These are phyloP conservation scores for Alces alces DNA, from an alignment of 2,113 vertebrate species.

Conservation along the genomic window DNA sequence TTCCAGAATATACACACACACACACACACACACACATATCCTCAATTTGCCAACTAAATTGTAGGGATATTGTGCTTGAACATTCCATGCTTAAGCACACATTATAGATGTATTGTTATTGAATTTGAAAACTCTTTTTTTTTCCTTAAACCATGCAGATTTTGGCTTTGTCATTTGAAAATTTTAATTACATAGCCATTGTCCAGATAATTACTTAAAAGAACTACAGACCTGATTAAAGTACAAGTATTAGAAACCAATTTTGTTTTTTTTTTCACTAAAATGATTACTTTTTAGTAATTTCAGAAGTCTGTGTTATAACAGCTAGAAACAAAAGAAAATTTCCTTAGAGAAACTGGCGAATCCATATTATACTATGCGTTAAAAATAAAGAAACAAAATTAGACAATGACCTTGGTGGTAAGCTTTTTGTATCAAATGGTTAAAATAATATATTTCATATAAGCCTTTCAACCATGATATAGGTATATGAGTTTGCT, in stretches of 20 bases:
- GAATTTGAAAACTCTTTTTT: neutral
- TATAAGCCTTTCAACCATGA: neutral
- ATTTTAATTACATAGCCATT: neutral
- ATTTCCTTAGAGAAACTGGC: neutral
- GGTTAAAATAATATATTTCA: neutral
- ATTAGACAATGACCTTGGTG: neutral
- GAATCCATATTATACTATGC: neutral
- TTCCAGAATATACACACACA: neutral
- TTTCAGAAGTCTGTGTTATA: neutral
- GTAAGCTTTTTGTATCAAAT: neutral
- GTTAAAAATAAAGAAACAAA: neutral
- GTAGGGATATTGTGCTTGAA: neutral
- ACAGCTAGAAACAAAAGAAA: neutral
- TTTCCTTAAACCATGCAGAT: neutral
- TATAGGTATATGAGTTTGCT: neutral
- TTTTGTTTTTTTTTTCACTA: neutral
- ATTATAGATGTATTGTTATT: neutral
- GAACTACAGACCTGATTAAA: neutral
- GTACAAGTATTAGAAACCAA: neutral
- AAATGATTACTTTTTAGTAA: neutral
- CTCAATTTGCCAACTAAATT: neutral
- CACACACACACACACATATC: neutral
- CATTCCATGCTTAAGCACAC: neutral
- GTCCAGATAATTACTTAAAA: neutral
- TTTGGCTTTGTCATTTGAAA: conserved; percentile 11